Evolutionary conservation across 2,113 vertebrate genomes (phyloP), one percentile per base, ranked within the genome.

Genomic region (Pogona vitticeps): DNA sequence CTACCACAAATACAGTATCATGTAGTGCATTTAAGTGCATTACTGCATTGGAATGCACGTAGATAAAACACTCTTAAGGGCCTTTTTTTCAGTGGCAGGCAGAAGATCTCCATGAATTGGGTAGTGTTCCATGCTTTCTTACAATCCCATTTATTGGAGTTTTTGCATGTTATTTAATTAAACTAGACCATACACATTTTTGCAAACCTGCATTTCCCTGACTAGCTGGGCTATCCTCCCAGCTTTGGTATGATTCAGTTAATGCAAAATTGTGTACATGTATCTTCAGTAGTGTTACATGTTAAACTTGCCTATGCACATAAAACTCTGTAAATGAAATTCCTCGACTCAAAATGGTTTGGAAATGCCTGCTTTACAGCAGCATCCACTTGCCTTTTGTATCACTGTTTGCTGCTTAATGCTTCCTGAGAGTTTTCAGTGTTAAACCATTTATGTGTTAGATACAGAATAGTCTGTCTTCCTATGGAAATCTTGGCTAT

Each of bases 221-320:
- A 20, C 15, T 42, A 3, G 59, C 40, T 78, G n/a, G 52, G 56
- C n/a, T 78, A 8, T 52, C 33, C 65, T 80, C 80, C 56, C 17
- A 12, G 20, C n/a, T 12, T n/a, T 20, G 33, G 10, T 56, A 13
- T n/a, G n/a, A 31, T n/a, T 78, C 20, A 56, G 9, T 36, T 13
- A 15, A 26, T n/a, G n/a, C 65, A 33, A 31, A 89, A 38, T 71
- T 63, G 6, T 20, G 8, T 2, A 2, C 72, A 0, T 56, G 1
- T 0, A 0, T 14, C 85, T 84, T n/a, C n/a, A 36, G 15, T 26
- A 9, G 0, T 13, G 18, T 67, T 78, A 10, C 12, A 6, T 65
- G 36, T 84, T 76, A 73, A 33, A n/a, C 40, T 67, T 65, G 59
- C 59, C 63, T 61, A 2, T n/a, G 9, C 10, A 23, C 3, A 26